phyloP scores from a whole-genome alignment of 2,797 vertebrate species.

The Tolypeutes matacus region DNA sequence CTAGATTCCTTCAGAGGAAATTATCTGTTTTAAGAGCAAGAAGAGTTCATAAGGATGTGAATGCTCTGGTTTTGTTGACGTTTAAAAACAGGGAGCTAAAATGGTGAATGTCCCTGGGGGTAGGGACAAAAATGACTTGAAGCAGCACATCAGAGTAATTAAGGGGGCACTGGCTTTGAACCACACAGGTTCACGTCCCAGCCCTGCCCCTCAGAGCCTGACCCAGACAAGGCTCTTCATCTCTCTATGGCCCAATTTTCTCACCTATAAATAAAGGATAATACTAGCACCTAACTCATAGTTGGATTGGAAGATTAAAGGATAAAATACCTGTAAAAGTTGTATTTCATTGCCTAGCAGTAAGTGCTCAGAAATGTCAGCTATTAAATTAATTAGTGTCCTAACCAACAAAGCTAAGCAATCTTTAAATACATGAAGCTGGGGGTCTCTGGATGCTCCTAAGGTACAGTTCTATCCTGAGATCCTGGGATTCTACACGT shows the following conservation, averaged over 20 bases:
- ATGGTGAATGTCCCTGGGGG: background rate
- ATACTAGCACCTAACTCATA: background rate
- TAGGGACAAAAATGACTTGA: background rate
- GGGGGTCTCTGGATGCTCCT: background rate
- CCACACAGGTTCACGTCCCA: background rate
- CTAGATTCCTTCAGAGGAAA: background rate
- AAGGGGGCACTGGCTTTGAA: background rate
- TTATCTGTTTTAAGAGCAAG: background rate
- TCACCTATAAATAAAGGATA: background rate
- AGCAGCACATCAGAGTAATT: background rate
- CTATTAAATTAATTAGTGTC: background rate
- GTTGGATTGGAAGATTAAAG: background rate
- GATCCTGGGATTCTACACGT: background rate
- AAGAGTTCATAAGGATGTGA: background rate
- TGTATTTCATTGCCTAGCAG: background rate
- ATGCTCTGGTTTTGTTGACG: background rate
- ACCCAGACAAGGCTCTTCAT: background rate
- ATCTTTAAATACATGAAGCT: background rate
- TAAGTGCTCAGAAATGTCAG: background rate
- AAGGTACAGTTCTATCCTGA: background rate
- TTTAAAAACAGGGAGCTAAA: background rate
- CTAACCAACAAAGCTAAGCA: background rate
- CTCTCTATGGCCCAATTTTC: background rate
- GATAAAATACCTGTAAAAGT: background rate
- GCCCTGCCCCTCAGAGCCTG: background rate